Percentiles rank a stretch among this genome's conserved stretches.
phyloP scores from a whole-genome alignment of 2,888 invertebrate genomes.

The Euplexia lucipara region DNA sequence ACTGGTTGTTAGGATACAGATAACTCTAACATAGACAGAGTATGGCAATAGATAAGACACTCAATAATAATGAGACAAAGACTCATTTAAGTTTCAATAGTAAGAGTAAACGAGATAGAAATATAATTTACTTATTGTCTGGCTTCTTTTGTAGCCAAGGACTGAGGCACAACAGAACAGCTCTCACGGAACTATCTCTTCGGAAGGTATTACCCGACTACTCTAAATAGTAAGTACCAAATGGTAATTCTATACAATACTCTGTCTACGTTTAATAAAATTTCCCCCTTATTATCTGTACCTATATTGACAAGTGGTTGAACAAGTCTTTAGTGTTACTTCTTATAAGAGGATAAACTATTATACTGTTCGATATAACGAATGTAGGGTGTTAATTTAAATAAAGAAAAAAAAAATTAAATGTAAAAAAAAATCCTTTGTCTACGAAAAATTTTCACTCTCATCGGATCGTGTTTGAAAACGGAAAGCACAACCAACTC shows the following conservation, averaged over 20 bases:
- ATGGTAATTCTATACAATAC: no score
- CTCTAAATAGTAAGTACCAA: no score
- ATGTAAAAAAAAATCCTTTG: conserved; percentile 55
- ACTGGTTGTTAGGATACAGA: background rate
- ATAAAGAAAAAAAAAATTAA: conserved; percentile 45
- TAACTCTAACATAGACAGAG: background rate
- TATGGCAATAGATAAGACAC: no score
- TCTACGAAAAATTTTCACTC: conserved; percentile 43
- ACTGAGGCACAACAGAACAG: no score
- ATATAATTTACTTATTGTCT: no score
- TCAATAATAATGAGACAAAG: no score
- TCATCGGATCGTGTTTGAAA: conserved; percentile 56
- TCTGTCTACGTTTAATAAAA: conserved; percentile 2
- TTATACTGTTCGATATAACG: conserved; percentile 31
- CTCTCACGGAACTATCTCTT: no score
- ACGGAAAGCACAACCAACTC: conserved; percentile 56
- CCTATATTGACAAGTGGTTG: background rate
- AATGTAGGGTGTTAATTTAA: conserved; percentile 43
- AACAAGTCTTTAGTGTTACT: conserved; percentile 26
- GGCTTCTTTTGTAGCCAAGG: no score
- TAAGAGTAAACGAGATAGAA: no score
- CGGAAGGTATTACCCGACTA: no score
- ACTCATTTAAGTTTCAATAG: no score
- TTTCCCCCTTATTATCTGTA: background rate
- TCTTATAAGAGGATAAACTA: conserved; percentile 31